These are phyloP conservation scores for Bolinopsis microptera DNA, from an alignment of 37 sponge, comb jelly and placozoan genomes.

Conservation along the genomic window DNA sequence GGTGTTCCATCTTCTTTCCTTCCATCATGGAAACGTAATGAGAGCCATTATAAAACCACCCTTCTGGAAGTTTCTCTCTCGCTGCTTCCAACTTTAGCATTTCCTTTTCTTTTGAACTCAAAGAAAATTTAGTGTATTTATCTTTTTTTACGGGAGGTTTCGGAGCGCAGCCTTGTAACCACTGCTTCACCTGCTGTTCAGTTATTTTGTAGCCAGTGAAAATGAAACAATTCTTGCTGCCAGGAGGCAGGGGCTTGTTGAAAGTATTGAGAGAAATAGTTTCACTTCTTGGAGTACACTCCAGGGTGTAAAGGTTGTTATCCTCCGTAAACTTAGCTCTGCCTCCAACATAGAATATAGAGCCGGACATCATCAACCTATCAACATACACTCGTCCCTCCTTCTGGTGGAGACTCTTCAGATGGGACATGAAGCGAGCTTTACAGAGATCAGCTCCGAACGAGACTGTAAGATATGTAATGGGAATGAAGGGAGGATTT, in stretches of 20 bases:
- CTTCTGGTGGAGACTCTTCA: conserved; percentile 57
- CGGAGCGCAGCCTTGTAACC: conserved; percentile 31
- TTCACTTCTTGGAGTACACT: conserved; percentile 47
- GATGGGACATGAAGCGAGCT: conserved; percentile 61
- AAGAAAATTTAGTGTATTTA: neutral
- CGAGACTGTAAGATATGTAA: neutral
- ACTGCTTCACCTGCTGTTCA: conserved; percentile 43
- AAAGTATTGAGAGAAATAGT: conserved; percentile 22
- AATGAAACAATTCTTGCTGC: conserved; percentile 39
- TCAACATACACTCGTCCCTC: conserved; percentile 45
- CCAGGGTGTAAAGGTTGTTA: neutral
- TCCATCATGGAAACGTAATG: conserved; percentile 39
- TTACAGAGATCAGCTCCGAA: conserved; percentile 27
- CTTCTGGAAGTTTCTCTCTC: neutral
- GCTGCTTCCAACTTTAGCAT: neutral
- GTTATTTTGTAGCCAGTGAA: conserved; percentile 45
- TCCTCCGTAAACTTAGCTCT: conserved; percentile 54
- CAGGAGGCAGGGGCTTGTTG: conserved; percentile 50
- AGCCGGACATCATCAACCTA: conserved; percentile 10
- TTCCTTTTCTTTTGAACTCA: conserved; percentile 15
- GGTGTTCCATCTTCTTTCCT: conserved; percentile 55
- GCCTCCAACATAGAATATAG: conserved; percentile 48
- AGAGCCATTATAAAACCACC: conserved; percentile 57
- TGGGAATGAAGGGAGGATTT: conserved; percentile 1
- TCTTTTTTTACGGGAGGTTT: conserved; percentile 42